Evolutionary conservation across 2,888 invertebrate species (phyloP), one percentile per base, ranked within the genome.

Genomic region (Mythimna ferrago): DNA sequence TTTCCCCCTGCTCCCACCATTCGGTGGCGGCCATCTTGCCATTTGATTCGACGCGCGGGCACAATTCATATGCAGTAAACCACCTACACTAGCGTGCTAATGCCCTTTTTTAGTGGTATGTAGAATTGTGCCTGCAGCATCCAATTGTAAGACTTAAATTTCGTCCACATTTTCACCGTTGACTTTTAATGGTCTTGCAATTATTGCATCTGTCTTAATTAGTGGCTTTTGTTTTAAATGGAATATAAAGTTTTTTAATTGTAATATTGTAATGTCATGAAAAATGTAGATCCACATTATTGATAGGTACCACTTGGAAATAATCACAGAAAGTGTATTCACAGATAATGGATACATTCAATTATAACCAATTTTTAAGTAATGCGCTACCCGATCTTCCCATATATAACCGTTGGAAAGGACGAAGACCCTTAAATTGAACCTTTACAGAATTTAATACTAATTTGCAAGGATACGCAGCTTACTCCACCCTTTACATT

Each of bases 1-100:
- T 83, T 86, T 90, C 88, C 85, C 85, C 85, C 89, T 66, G 32
- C 66, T 78, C 69, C 63, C 83, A 74, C 83, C 78, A 85, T 82
- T 86, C 78, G 82, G 80, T 77, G 86, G 89, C 90, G 90, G 95
- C 94, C 95, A 95, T 95, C 92, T 95, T 95, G 93, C 77, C 80
- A 88, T 93, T 93, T 91, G 91, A 93, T 93, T 93, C 91, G 82
- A 87, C 85, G 85, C 73, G 73, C 84, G 75, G 72, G 75, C 73
- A 82, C 86, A 91, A 93, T 94, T 94, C 93, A 93, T 93, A 90
- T 87, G 80, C 84, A 86, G 71, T 86, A 73, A 80, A 83, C 66
- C 70, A 78, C 77, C 71, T 71, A 75, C 77, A 76, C 80, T 78
- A 78, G 76, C 64, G 66, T 69, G 89, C 88, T 91, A 92, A 93